Base-by-base conservation (phyloP, 2,797 vertebrate species). In the Mus minutoides region DNA sequence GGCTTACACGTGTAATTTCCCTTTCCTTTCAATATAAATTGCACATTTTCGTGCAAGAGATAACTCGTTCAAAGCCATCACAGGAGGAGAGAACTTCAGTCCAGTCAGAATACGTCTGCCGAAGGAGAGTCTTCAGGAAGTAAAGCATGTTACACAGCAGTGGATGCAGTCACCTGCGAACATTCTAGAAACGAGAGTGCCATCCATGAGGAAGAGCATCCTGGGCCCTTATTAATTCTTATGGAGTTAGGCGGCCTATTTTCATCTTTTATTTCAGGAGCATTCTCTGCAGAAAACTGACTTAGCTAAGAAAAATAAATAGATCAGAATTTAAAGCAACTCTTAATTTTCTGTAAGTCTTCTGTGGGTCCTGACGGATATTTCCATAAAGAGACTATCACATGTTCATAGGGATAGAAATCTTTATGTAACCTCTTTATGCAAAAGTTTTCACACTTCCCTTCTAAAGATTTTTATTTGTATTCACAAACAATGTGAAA, bases 21-120 rank as follows among this genome's bases (percentile, higher is more conserved):
- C 31, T 40, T 2, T 2, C 82, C 83, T 84, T 98, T 97, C 86
- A 95, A 97, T 97, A 97, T 94, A 98, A 97, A 97, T 64, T 78
- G 90, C 83, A 49, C 92, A 92, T 91, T 87, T 96, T 64, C 79
- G 13, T 67, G 2, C 26, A 49, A 37, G 82, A 94, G 49, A 94
- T 96, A 95, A 96, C 85, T 77, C 79, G 43, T 87, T 95, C 49
- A 94, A 92, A 96, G 43, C 43, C 46, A 31, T 96, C 93, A 58
- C 52, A 22, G 52, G 73, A 90, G 58, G 85, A 78, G 56, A 92
- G 34, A 62, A 60, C 87, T 88, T 95, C 43, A 79, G 62, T 75
- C 77, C 94, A 87, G 95, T 91, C n/a, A 85, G 46, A 87, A 92
- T 56, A n/a, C 69, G 67, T 62, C 83, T 91, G n/a, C 69, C 69